These are phyloP conservation scores for Isichthys henryi DNA, from an alignment of 2,113 vertebrate genomes.

Conservation along the genomic window DNA sequence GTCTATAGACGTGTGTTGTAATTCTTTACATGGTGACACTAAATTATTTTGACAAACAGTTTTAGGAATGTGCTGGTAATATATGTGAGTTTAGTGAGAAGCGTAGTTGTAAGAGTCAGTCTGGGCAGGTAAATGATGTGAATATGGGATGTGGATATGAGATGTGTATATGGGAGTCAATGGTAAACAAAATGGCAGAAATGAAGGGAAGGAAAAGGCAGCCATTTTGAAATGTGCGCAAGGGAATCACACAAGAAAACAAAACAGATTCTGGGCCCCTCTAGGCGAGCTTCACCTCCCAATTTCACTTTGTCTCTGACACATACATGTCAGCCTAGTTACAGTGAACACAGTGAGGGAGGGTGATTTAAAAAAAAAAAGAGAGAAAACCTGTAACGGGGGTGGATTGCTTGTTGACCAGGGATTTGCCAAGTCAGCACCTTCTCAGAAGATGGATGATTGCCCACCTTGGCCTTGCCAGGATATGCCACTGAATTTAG, in stretches of 20 bases:
- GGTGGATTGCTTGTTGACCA: not conserved
- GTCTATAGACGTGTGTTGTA: not conserved
- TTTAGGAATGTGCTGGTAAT: not conserved
- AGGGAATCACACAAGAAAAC: not conserved
- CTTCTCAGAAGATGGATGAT: not conserved
- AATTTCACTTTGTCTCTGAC: not conserved
- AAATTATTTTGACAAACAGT: not conserved
- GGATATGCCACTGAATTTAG: not conserved
- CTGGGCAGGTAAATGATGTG: not conserved
- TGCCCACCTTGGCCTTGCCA: not conserved
- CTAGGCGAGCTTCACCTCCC: not conserved
- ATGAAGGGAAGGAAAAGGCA: not conserved
- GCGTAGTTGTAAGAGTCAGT: not conserved
- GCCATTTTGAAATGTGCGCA: not conserved
- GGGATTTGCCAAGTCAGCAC: not conserved
- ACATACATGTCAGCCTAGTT: not conserved
- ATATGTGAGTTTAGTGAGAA: not conserved
- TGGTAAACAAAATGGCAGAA: not conserved
- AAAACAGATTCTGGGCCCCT: not conserved
- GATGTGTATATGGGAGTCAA: not conserved
- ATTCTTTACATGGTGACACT: not conserved
- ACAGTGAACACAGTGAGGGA: not conserved
- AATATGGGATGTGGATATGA: not conserved
- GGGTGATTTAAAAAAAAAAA: not conserved
- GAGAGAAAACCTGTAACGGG: not conserved